Percentiles rank a stretch among this genome's conserved stretches.
These are phyloP conservation scores for Crocuta crocuta DNA, from an alignment of 2,113 vertebrate genomes.

Conservation along the genomic window DNA sequence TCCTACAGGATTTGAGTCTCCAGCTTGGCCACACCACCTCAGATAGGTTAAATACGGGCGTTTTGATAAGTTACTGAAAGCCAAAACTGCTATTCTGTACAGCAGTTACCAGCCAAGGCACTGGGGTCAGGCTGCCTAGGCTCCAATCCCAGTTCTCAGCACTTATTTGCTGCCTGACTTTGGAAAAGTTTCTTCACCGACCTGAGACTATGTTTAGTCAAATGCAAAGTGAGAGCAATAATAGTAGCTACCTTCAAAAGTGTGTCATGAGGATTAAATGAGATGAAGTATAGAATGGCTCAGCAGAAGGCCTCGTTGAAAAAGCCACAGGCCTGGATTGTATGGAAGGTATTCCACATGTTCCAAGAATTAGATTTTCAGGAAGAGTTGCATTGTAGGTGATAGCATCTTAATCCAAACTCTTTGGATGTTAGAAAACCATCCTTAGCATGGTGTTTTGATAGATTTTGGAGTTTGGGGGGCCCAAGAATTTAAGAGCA, in stretches of 20 bases:
- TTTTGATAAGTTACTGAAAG: background rate
- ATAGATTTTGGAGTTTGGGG: background rate
- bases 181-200: background rate
- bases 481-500: background rate
- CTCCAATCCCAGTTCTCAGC: background rate
- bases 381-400: background rate
- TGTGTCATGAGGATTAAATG: background rate
- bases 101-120: background rate
- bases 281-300: background rate
- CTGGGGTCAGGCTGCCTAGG: too few relatives aligned
- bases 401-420: background rate
- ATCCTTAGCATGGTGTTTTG: background rate
- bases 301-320: background rate
- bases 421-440: background rate
- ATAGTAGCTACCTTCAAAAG: background rate
- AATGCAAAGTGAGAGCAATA: background rate
- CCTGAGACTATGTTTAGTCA: background rate
- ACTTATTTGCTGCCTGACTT: background rate
- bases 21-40: background rate
- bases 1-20: too few relatives aligned
- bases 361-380: background rate
- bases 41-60: background rate
- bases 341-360: background rate
- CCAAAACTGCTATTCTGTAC: background rate
- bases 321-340: background rate